phyloP scores from a whole-genome alignment of 2,113 vertebrate species.

The Pseudolaguvia tuberculata region DNA sequence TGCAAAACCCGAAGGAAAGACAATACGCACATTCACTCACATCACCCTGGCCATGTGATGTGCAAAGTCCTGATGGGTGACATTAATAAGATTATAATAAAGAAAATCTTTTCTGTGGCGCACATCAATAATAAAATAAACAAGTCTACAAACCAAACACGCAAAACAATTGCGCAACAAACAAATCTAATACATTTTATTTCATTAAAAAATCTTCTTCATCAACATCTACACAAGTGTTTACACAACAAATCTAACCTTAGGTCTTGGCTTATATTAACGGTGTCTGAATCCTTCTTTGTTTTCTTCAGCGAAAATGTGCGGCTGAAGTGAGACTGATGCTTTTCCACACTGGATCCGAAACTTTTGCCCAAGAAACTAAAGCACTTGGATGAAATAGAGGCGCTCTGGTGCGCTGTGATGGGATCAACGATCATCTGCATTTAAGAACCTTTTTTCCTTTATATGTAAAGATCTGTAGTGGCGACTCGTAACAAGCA shows the following conservation, averaged over 20 bases:
- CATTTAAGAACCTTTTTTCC: conserved; percentile 7
- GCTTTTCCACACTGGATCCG: conserved; percentile 2
- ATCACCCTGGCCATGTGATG: conserved; percentile 48
- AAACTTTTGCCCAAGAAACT: background rate
- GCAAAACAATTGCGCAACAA: too few relatives aligned
- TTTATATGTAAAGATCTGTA: background rate
- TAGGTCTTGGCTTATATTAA: conserved; percentile 23
- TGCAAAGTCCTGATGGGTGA: too few relatives aligned
- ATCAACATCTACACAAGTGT: background rate
- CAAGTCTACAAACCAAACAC: background rate
- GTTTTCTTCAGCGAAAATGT: conserved; percentile 17
- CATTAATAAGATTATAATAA: background rate
- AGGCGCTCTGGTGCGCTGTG: background rate
- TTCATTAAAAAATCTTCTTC: background rate
- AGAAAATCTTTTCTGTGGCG: background rate
- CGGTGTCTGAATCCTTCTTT: conserved; percentile 9
- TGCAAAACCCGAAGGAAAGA: conserved; percentile 48
- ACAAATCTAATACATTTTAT: too few relatives aligned
- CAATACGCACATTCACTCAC: conserved; percentile 51
- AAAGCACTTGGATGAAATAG: background rate
- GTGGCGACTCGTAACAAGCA: background rate
- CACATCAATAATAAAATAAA: background rate
- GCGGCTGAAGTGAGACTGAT: background rate
- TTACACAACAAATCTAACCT: conserved; percentile 34
- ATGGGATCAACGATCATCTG: conserved; percentile 26